A percentile compares a stretch with the other conserved stretches of the same genome.
Conservation (phyloP, 1,140 invertebrate species). For the Homalodisca vitripennis region DNA sequence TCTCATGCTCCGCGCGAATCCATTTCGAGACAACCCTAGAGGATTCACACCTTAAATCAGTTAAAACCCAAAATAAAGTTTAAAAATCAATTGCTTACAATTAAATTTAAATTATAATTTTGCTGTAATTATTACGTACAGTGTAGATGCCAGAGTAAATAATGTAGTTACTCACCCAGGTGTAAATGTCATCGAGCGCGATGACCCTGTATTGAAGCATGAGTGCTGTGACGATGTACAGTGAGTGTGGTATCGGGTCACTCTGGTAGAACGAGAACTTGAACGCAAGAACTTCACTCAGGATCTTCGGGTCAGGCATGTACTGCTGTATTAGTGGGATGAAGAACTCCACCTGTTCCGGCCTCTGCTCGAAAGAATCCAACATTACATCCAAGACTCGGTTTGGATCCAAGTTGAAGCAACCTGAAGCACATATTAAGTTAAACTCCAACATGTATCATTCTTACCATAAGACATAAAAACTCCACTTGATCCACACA, state of each 20-base stretch:
- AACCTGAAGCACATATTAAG: no score
- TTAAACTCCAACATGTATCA: no score
- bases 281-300: conserved; percentile 93
- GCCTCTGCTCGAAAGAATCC: conserved; percentile 93
- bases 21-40: no score
- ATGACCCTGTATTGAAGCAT: conserved; percentile 88
- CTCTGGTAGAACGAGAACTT: conserved; percentile 68
- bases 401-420: conserved; percentile 99
- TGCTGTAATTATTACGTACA: no score
- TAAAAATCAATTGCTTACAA: no score
- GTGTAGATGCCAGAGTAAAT: no score
- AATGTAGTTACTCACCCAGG: conserved; percentile 73
- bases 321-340: conserved; percentile 82
- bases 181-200: conserved; percentile 83
- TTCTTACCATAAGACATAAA: no score
- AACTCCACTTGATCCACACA: conserved; percentile 65
- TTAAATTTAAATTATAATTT: no score
- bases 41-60: no score
- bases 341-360: conserved; percentile 70
- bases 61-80: no score
- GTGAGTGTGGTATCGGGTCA: conserved; percentile 68
- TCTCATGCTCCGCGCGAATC: no score
- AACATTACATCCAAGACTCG: conserved; percentile 95
- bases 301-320: conserved; percentile 78
- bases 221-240: conserved; percentile 87